Conservation (phyloP, 2,113 vertebrate species). For the Pterocles gutturalis region DNA sequence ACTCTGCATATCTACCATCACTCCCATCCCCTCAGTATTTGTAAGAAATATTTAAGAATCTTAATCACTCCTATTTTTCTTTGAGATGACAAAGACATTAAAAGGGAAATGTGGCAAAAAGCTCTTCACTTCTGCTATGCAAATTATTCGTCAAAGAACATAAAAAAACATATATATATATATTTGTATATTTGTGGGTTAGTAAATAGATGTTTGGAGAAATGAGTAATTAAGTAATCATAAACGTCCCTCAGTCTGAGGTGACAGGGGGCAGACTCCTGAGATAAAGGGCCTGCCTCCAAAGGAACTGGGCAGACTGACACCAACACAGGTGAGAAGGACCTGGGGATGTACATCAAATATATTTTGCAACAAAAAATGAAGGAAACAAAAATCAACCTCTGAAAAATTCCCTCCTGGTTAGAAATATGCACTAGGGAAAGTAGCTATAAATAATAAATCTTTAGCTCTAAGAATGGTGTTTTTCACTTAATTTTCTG, state of each 20-base stretch:
- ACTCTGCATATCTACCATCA: neutral
- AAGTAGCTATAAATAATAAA: slow-evolving; percentile 14
- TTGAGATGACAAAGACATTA: neutral
- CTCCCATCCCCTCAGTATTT: neutral
- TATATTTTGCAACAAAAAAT: neutral
- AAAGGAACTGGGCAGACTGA: neutral
- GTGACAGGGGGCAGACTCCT: neutral
- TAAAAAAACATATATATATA: neutral
- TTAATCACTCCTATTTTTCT: neutral
- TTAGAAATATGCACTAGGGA: neutral
- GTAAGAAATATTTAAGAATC: neutral
- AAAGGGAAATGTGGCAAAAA: neutral
- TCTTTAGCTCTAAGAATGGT: neutral
- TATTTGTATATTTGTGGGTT: neutral
- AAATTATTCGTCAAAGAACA: neutral
- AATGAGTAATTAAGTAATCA: neutral
- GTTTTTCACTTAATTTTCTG: slow-evolving; percentile 13
- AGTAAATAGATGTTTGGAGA: neutral
- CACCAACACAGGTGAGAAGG: neutral
- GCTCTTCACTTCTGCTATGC: neutral
- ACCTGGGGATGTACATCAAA: neutral
- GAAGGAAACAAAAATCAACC: neutral
- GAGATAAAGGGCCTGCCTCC: neutral
- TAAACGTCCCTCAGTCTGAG: neutral
- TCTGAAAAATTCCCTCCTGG: neutral